Percentiles rank a stretch among this genome's conserved stretches.
phyloP scores from a whole-genome alignment of 2,113 vertebrate species.

The Hemiprocne comata region DNA sequence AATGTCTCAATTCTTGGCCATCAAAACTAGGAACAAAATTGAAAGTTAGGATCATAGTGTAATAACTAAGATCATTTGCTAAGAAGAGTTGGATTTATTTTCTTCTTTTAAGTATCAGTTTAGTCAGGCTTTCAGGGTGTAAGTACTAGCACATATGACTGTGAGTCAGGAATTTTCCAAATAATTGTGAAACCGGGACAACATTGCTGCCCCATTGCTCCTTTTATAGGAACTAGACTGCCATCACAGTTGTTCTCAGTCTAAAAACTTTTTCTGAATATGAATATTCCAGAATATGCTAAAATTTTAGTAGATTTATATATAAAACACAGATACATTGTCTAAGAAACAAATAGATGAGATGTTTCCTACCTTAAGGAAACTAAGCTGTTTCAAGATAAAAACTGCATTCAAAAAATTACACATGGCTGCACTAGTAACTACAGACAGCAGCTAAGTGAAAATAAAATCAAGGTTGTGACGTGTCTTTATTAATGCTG shows the following conservation, averaged over 20 bases:
- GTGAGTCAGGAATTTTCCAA: background rate
- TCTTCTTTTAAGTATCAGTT: background rate
- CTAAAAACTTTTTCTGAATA: too few relatives aligned
- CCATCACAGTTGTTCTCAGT: too few relatives aligned
- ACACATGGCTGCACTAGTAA: background rate
- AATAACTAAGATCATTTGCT: background rate
- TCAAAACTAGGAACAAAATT: conserved; percentile 17
- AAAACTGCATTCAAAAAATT: background rate
- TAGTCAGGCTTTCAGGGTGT: background rate
- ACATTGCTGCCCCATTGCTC: background rate
- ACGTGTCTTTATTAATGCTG: background rate
- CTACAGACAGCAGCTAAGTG: background rate
- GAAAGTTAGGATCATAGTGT: background rate
- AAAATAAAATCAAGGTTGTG: background rate
- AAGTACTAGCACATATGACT: background rate
- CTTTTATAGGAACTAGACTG: too few relatives aligned
- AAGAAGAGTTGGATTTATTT: background rate
- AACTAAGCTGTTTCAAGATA: background rate
- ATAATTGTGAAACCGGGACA: background rate
- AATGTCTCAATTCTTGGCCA: conserved; percentile 35
- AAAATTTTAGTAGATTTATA: background rate
- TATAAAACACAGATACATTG: background rate
- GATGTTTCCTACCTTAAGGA: background rate
- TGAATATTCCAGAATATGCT: too few relatives aligned
- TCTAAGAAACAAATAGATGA: background rate